phyloP scores from a whole-genome alignment of 2,797 vertebrate species.

The Thripadectes ignobilis region DNA sequence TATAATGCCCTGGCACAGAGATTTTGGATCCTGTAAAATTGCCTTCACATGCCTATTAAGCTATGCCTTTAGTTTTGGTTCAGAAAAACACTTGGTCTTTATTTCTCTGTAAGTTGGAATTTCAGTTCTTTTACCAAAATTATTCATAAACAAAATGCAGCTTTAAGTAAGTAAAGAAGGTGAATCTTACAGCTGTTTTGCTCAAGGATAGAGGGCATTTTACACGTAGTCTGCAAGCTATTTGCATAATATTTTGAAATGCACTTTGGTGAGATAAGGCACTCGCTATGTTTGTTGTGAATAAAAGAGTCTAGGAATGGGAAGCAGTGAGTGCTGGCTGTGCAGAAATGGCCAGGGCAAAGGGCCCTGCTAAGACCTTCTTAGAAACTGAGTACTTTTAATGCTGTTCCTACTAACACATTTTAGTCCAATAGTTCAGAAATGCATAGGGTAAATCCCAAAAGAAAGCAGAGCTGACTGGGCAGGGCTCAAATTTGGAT shows the following conservation, averaged over 20 bases:
- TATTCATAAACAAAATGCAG: background rate
- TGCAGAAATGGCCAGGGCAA: background rate
- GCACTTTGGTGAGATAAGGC: background rate
- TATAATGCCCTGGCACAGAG: background rate
- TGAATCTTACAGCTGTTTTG: background rate
- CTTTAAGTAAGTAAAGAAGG: background rate
- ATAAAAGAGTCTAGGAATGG: background rate
- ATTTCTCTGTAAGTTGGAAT: background rate
- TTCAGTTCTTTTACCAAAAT: background rate
- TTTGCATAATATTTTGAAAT: background rate
- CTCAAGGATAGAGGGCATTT: background rate
- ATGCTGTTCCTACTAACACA: background rate
- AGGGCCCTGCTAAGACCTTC: background rate
- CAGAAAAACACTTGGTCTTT: background rate
- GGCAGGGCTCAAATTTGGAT: background rate
- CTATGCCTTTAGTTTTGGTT: background rate
- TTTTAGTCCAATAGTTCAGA: background rate
- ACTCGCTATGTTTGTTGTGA: background rate
- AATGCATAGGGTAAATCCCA: background rate
- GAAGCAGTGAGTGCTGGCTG: background rate
- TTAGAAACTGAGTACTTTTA: background rate
- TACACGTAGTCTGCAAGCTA: background rate
- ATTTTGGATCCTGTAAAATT: background rate
- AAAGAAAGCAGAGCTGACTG: background rate
- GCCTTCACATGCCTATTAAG: background rate